phyloP scores from a whole-genome alignment of 2,797 vertebrate genomes.

The Channa striata region DNA sequence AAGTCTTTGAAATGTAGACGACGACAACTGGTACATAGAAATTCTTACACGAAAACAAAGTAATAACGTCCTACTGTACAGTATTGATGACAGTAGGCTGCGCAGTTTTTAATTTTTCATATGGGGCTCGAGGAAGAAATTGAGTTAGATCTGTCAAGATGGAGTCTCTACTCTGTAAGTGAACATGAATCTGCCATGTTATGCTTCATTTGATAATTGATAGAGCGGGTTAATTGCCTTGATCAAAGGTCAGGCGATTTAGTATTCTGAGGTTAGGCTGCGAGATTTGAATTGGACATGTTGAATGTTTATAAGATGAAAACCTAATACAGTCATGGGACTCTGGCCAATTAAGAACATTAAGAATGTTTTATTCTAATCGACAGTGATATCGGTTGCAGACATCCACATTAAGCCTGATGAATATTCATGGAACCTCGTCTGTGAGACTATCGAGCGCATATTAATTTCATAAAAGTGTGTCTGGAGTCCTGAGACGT shows the following conservation, averaged over 20 bases:
- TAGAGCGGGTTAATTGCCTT: constrained; percentile 78
- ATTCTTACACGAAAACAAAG: constrained; percentile 10
- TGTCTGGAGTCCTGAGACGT: constrained; percentile 77
- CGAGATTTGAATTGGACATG: constrained; percentile 65
- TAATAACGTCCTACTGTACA: neutral
- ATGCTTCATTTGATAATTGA: constrained; percentile 80
- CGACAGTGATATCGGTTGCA: constrained; percentile 75
- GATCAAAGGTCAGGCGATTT: constrained; percentile 79
- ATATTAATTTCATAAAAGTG: constrained; percentile 80
- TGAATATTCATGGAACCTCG: constrained; percentile 79
- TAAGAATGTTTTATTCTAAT: constrained; percentile 82
- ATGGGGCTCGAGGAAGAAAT: constrained; percentile 43
- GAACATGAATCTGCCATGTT: constrained; percentile 55
- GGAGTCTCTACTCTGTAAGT: constrained; percentile 55
- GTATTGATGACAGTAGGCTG: neutral
- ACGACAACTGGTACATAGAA: neutral
- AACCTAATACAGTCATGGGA: constrained; percentile 75
- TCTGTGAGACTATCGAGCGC: constrained; percentile 69
- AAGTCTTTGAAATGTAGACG: neutral
- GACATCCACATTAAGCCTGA: constrained; percentile 80
- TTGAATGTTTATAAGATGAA: constrained; percentile 76
- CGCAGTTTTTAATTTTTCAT: constrained; percentile 6
- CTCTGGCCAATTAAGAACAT: constrained; percentile 81
- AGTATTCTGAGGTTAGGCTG: constrained; percentile 72
- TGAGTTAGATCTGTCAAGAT: constrained; percentile 48